These are phyloP conservation scores for Drosophila testacea DNA, from an alignment of 2,888 invertebrate species.

Conservation along the genomic window DNA sequence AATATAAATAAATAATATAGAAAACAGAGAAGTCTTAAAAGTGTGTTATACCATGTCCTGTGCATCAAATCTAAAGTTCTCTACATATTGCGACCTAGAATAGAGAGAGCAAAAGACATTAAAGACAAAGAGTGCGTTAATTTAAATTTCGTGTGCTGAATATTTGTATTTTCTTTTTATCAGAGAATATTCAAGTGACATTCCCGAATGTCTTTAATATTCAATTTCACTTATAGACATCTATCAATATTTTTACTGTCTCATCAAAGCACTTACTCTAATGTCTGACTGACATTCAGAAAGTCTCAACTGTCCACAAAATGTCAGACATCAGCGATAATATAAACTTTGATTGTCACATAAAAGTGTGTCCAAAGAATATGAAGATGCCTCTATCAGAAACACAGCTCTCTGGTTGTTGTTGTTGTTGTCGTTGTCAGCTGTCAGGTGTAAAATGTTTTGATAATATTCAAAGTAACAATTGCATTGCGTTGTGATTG, in stretches of 20 bases:
- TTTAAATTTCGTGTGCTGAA: no score
- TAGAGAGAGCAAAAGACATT: no score
- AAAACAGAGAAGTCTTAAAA: no score
- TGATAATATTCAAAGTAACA: conserved; percentile 45
- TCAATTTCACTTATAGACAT: conserved; percentile 5
- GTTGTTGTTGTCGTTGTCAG: conserved; percentile 18
- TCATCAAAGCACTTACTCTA: conserved; percentile 36
- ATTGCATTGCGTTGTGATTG: conserved; percentile 24
- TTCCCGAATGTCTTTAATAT: conserved; percentile 1
- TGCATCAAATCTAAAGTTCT: no score
- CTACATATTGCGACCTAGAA: no score
- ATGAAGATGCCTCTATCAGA: background rate
- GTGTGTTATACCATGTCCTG: no score
- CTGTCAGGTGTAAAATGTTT: conserved; percentile 26
- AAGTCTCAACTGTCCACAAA: conserved; percentile 39
- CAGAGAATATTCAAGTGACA: background rate
- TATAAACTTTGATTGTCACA: conserved; percentile 32
- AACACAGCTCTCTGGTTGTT: background rate
- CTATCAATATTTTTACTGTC: conserved; percentile 29
- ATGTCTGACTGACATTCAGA: conserved; percentile 35
- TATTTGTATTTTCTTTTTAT: no score
- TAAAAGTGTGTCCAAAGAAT: conserved; percentile 9
- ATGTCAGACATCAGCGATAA: conserved; percentile 41
- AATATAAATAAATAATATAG: no score
- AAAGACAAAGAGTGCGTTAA: no score